Evolutionary conservation across 2,113 vertebrate species (phyloP), one percentile per base, ranked within the genome.

Genomic region (Periophthalmodon schlosseri): DNA sequence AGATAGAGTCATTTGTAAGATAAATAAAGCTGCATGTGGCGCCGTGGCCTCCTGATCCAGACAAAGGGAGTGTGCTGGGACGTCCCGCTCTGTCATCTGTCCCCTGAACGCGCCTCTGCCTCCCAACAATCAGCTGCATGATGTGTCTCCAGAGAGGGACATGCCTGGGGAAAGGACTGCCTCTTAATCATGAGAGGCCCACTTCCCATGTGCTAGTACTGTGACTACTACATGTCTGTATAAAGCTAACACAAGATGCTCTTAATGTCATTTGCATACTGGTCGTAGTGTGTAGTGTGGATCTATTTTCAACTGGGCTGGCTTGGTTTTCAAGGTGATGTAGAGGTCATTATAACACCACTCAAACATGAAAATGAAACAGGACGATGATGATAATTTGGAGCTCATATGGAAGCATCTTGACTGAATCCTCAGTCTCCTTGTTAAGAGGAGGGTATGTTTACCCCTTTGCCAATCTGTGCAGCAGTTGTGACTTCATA

Each of bases 121-220:
- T 82, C 61, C 79, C 86, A 91, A 90, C 88, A 72, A 92, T 93
- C 91, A 91, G 87, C 72, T 79, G 84, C 87, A 93, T 92, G 90
- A 93, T 89, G 85, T 81, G 85, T 92, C 91, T 88, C 92, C 52
- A 46, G 91, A 85, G 90, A 85, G 54, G 4, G 69, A 72, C 77
- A 77, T 84, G 79, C 88, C 83, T 74, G 85, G 87, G 91, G 89
- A 89, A 85, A 89, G 82, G 88, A 68, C 83, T 70, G 68, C 72
- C 90, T 90, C 87, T 93, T 91, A 84, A 91, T 93, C 91, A 90
- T 91, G 68, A 20, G 79, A 88, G 87, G 92, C 89, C 88, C 85
- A 93, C 84, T 93, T 93, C 80, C 78, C 81, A 86, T 81, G 81
- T 79, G 44, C 83, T 83, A 77, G 67, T 88, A 79, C 72, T 81